Percentiles rank a stretch among this genome's conserved stretches.
Conservation (phyloP, 2,113 vertebrate genomes). For the Terrapene triunguis region DNA sequence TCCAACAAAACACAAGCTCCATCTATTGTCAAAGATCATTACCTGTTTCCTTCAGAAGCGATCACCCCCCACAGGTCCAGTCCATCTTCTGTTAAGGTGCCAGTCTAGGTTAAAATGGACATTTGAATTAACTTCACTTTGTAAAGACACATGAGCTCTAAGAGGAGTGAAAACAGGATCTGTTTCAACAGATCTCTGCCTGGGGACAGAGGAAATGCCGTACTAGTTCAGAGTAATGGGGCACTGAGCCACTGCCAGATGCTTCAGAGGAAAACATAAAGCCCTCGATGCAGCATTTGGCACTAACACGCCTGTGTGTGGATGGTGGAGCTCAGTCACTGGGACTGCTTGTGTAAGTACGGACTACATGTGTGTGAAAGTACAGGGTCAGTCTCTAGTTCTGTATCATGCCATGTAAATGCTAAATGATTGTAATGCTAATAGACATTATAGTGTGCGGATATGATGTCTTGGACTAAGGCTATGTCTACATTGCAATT, state of each 20-base stretch:
- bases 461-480: neutral
- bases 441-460: neutral
- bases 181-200: neutral
- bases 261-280: neutral
- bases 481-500: neutral
- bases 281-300: neutral
- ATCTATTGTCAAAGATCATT: constrained; percentile 22
- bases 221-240: neutral
- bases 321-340: neutral
- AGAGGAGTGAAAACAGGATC: neutral
- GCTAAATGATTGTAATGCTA: neutral
- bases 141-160: neutral
- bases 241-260: neutral
- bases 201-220: neutral
- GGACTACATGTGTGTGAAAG: neutral
- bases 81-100: constrained; percentile 85
- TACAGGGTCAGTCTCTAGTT: neutral
- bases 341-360: neutral
- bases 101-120: constrained; percentile 80
- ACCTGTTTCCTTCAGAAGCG: constrained; percentile 78
- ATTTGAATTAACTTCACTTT: constrained; percentile 48
- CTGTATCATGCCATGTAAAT: neutral
- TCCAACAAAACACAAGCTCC: neutral
- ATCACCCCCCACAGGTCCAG: constrained; percentile 84
- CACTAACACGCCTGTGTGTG: neutral